Percentiles rank a stretch among this genome's conserved stretches.
phyloP scores from a whole-genome alignment of 2,888 invertebrate species.

The Sabatieria punctata region DNA sequence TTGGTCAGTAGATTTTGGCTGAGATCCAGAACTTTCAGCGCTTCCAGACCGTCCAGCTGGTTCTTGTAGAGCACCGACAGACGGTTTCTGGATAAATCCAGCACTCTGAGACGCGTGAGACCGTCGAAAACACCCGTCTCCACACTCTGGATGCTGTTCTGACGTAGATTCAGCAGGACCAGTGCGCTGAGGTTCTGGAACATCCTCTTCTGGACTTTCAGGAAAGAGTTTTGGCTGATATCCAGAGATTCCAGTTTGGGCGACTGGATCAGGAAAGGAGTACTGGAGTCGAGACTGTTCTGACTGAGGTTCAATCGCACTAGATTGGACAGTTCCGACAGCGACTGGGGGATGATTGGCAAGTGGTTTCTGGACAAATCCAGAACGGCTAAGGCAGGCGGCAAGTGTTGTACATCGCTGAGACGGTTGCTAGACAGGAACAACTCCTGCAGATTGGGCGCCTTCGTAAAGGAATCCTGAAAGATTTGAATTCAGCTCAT shows the following conservation, averaged over 20 bases:
- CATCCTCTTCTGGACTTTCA: not conserved
- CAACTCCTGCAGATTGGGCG: too few relatives aligned
- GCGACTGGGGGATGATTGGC: not conserved
- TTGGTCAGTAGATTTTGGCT: too few relatives aligned
- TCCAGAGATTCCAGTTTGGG: slow-evolving; percentile 1
- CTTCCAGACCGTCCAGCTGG: too few relatives aligned
- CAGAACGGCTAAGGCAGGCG: not conserved
- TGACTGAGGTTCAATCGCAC: not conserved
- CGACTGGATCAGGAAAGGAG: not conserved
- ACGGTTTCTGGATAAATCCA: too few relatives aligned
- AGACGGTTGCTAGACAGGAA: not conserved
- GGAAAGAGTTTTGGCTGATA: slow-evolving; percentile 5
- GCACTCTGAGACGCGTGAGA: too few relatives aligned
- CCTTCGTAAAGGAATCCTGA: too few relatives aligned
- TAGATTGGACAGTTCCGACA: not conserved
- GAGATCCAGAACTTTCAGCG: too few relatives aligned
- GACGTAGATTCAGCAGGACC: not conserved
- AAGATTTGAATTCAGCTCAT: too few relatives aligned
- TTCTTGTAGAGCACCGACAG: too few relatives aligned
- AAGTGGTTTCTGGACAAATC: not conserved
- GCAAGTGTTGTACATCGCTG: not conserved
- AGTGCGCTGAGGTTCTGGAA: not conserved
- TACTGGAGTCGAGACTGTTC: not conserved
- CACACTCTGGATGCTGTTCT: not conserved
- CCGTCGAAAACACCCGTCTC: too few relatives aligned